Evolutionary conservation across 2,113 vertebrate genomes (phyloP).

Genomic region (Phalacrocorax carbo): DNA sequence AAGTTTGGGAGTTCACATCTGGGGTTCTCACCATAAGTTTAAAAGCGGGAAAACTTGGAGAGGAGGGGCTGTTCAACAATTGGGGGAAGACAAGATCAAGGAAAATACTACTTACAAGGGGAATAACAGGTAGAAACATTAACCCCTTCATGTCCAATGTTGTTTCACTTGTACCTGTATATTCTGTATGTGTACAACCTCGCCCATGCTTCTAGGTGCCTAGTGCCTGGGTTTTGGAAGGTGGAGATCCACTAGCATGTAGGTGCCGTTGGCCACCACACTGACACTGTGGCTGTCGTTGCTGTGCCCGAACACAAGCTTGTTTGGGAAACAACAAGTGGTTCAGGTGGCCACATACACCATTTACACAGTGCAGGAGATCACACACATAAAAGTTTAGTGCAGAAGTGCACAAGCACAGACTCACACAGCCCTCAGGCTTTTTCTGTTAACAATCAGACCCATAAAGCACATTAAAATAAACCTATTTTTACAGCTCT

Average conservation of each 20-base stretch:
- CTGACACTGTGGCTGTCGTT: background rate
- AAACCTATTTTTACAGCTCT: conserved; percentile 62
- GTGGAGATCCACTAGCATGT: background rate
- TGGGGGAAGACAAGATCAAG: background rate
- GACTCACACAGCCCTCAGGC: conserved; percentile 5
- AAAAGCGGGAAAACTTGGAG: background rate
- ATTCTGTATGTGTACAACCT: background rate
- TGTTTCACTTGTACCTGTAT: background rate
- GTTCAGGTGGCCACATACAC: conserved; percentile 1
- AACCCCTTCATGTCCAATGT: background rate
- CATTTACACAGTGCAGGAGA: conserved; percentile 16
- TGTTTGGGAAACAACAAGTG: background rate
- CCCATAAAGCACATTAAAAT: conserved; percentile 62
- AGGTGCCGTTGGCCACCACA: background rate
- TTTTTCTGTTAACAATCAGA: conserved; percentile 63
- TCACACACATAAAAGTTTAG: conserved; percentile 25
- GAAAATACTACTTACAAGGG: background rate
- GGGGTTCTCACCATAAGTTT: background rate
- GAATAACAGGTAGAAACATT: background rate
- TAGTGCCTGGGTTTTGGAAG: background rate
- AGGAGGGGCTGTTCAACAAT: background rate
- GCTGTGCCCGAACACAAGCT: background rate
- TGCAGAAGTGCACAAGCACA: conserved; percentile 41
- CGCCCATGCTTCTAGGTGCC: rapidly evolving
- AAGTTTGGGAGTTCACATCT: background rate